Base-by-base conservation (phyloP, 2,797 vertebrate genomes). In the Manis pentadactyla region DNA sequence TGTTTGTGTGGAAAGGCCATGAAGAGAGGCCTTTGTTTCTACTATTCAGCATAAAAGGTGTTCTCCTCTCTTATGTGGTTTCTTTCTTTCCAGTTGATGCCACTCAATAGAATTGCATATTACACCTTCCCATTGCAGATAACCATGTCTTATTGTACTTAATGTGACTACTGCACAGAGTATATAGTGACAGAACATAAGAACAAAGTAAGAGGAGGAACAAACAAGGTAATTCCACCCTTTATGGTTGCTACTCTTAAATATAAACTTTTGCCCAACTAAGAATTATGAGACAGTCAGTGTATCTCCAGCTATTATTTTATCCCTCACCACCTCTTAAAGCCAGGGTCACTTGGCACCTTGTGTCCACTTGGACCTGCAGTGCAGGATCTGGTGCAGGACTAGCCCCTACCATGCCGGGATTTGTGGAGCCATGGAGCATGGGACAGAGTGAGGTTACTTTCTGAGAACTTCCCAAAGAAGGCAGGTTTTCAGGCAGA, bases 11-110 rank as follows among this genome's bases (percentile, higher is more conserved):
- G 17, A 31, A 21, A 92, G 2, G 9, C 5, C 10, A 78, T 25
- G 15, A 34, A 34, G 2, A 12, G 4, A 42, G 1, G 0, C 3
- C 3, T 88, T 61, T 57, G 3, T 1, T 69, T 4, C 21, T 23
- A 17, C 21, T 19, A 1, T 0, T 87, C 73, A 68, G 13, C 12
- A 31, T 13, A 53, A 55, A 34, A 90, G 7, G 7, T 87, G 17
- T 11, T 51, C 5, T 46, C 25, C 39, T 46, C 2, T 81, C 13
- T 31, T 18, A 90, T 57, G 78, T 57, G 53, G 2, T 82, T 74
- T 82, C 4, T 15, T 71, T 85, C 25, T 73, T 86, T 74, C 6
- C 15, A 93, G 7, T 29, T 61, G 63, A 31, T 14, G 3, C 1
- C 37, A 42, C 5, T 87, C 8, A 55, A 63, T 19, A 46, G 2